Conservation (phyloP, 2,113 vertebrate genomes). For the Carassius auratus region DNA sequence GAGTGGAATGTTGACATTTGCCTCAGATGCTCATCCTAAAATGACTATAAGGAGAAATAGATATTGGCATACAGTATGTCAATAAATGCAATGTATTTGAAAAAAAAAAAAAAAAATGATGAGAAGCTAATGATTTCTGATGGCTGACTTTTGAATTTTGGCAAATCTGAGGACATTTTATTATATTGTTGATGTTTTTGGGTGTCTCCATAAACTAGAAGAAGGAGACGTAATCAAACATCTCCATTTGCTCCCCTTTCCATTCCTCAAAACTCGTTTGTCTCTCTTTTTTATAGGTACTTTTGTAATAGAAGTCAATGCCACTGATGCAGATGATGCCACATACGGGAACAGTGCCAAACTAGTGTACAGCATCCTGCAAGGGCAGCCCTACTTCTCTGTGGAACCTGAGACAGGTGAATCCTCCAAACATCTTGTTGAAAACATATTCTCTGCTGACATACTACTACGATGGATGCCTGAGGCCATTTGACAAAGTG, state of each 20-base stretch:
- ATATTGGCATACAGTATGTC: not conserved
- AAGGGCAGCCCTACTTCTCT: conserved; percentile 64
- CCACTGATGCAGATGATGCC: conserved; percentile 62
- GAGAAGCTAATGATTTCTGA: no score
- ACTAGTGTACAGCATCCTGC: conserved; percentile 63
- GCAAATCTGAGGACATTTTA: not conserved
- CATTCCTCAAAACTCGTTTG: not conserved
- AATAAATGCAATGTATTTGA: not conserved
- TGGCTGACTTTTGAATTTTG: not conserved
- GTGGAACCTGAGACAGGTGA: conserved; percentile 62
- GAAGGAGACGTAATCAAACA: not conserved
- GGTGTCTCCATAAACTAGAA: no score
- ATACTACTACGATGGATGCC: not conserved
- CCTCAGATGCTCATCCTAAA: not conserved
- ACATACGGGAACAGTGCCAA: conserved; percentile 64
- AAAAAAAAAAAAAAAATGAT: no score
- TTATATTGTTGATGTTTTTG: not conserved
- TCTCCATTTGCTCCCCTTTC: not conserved
- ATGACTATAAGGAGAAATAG: not conserved
- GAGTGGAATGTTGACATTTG: not conserved
- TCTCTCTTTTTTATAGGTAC: conserved; percentile 45
- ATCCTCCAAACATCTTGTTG: conserved; percentile 48
- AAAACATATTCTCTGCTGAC: conserved; percentile 19
- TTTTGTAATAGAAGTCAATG: conserved; percentile 61
- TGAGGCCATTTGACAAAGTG: conserved; percentile 12